Base-by-base conservation (phyloP, 2,797 vertebrate species). In the Gymnoscopelus braueri region DNA sequence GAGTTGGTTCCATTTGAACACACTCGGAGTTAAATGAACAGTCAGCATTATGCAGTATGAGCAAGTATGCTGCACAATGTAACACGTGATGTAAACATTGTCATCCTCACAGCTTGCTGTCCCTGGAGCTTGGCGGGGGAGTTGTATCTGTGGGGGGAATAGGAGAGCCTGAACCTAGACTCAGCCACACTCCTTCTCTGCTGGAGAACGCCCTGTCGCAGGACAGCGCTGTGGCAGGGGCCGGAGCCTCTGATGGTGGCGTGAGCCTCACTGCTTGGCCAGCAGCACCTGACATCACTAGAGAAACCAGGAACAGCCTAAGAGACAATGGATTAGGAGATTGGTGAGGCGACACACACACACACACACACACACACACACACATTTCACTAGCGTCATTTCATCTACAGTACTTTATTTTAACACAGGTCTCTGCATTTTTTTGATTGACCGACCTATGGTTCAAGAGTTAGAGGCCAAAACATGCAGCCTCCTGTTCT, bases 201-300 rank as follows among this genome's bases (percentile, higher is more conserved):
- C 90, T 98, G 61, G 96, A 98, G 91, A 95, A 93, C 0, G 95
- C 95, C 32, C 85, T 97, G 69, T 96, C 95, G 10, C 96, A 98
- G 88, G 97, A 98, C 80, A 94, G 93, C 0, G 85, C 92, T 0
- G 91, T 82, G 0, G 82, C 74, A 0, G 83, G 82, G 1, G 89
- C 84, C 15, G 89, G 86, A 0, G 87, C 90, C 5, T 83, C 90
- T 10, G 88, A 96, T 5, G 95, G 95, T 5, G 78, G 79, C 0
- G 83, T 91, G 0, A 92, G 89, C 81, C 95, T 92, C 80, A 95
- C 97, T 50, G 88, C 95, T 0, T 99, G 98, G 98, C 98, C 98
- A 0, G 96, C 98, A 0, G 98, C 98, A 14, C 98, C 98, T 3
- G 98, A 99, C 80, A 98, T 99, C 82, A 99, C 98, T 62, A 95